Base-by-base conservation (phyloP, 2,888 invertebrate species). In the Xanthia icteritia region DNA sequence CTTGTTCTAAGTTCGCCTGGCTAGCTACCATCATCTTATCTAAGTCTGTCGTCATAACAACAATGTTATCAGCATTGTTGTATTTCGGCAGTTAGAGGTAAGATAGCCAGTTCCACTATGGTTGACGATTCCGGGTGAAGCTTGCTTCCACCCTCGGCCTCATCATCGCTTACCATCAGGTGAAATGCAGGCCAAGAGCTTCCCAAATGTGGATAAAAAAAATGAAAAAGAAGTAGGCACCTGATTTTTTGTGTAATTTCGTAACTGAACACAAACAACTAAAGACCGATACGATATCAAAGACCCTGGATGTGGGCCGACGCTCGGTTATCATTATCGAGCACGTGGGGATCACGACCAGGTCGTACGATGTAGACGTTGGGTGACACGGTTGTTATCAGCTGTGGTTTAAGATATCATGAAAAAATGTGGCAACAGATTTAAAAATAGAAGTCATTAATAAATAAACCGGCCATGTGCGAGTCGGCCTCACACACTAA, bases 271-370 rank as follows among this genome's bases (percentile, higher is more conserved):
- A 20, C 60, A 36, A 65, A 66, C 42, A 78, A 20, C 15, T 27
- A 17, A 58, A 70, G 13, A 27, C 6, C 13, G 64, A 69, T 73
- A 77, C 8, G 72, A 13, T 70, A 77, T 65, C 73, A 15, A 64
- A 39, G 56, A 48, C 61, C 72, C 65, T 48, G 61, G 72, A 66
- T 82, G 45, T 81, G 42, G 65, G 42, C 15, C 65, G 42, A 69
- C 42, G 69, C 5, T 66, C 73, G 31, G 77, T 58, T 71, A 82
- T 73, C 82, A 36, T 5, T 73, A 79, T 69, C 77, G 6, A 56
- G 20, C 81, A 73, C 77, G 82, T 70, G 73, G 61, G 23, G 66
- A 77, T 70, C 82, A 82, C 68, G 73, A 69, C 70, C 73, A 65
- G 82, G 51, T 82, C 82, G 48, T 60, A 64, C 58, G 78, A 74